These are phyloP conservation scores for Sebastiscus tertius DNA, from an alignment of 2,797 vertebrate genomes.

Conservation along the genomic window DNA sequence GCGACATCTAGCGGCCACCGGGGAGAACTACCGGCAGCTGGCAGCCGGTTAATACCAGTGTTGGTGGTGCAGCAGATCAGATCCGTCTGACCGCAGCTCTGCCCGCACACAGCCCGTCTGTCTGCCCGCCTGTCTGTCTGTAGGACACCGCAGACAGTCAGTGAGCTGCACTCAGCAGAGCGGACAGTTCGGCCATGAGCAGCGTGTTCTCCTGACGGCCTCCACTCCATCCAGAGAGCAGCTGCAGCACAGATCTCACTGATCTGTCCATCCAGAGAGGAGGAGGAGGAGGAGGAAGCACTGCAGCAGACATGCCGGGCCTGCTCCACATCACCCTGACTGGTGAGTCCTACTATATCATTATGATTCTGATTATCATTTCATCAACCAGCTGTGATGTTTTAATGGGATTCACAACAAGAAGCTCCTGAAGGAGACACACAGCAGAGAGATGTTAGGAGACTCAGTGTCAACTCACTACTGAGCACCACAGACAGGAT, in stretches of 20 bases:
- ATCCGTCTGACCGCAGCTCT: conserved; percentile 15
- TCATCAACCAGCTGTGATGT: neutral
- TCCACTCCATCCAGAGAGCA: conserved; percentile 17
- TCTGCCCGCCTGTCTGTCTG: neutral
- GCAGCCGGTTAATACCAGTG: neutral
- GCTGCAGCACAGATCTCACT: conserved; percentile 11
- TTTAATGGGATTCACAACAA: too few species aligned
- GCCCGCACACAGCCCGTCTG: neutral
- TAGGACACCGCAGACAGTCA: neutral
- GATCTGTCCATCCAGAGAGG: neutral
- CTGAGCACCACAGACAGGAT: neutral
- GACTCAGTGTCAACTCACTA: conserved; percentile 17
- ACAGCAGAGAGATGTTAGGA: neutral
- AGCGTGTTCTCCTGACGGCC: conserved; percentile 17
- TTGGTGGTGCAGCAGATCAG: conserved; percentile 44
- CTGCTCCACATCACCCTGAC: conserved; percentile 47
- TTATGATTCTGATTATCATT: neutral
- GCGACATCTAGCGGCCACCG: conserved; percentile 22
- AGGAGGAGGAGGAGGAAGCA: conserved; percentile 18
- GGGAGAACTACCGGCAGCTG: neutral
- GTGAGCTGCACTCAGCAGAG: neutral
- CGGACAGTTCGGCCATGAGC: conserved; percentile 29
- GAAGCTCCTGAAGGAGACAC: neutral
- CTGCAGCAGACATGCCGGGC: conserved; percentile 70
- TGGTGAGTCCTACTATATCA: conserved; percentile 47